These are phyloP conservation scores for Trachelus troglodyta DNA, from an alignment of 2,888 invertebrate genomes.

Conservation along the genomic window DNA sequence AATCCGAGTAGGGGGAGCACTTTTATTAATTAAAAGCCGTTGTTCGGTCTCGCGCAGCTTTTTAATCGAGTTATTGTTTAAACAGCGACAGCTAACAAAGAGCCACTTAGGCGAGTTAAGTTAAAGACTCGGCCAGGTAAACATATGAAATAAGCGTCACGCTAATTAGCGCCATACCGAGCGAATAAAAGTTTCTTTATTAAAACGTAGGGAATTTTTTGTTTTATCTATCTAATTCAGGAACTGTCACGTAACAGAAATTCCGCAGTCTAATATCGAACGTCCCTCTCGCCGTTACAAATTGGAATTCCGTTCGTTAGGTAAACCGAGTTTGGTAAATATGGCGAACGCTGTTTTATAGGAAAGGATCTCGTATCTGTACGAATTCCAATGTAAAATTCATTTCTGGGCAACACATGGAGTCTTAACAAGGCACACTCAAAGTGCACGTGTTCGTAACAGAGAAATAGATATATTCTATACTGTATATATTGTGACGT, in stretches of 20 bases:
- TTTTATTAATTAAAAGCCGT: conserved; percentile 62
- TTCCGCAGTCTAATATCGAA: background rate
- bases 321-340: background rate
- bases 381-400: background rate
- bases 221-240: background rate
- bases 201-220: background rate
- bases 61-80: conserved; percentile 60
- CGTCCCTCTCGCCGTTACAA: background rate
- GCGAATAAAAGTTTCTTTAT: background rate
- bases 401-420: background rate
- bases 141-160: conserved; percentile 42
- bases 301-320: background rate
- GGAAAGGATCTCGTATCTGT: background rate
- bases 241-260: background rate
- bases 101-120: conserved; percentile 21
- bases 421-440: background rate
- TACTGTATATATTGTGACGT: no score
- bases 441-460: background rate
- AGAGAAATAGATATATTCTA: background rate
- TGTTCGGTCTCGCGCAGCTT: conserved; percentile 53
- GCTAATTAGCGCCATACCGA: background rate
- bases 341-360: background rate
- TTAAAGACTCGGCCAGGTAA: conserved; percentile 48
- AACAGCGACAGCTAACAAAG: conserved; percentile 40
- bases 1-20: conserved; percentile 41